Percentiles rank a stretch among this genome's conserved stretches.
These are phyloP conservation scores for Epinotia brunnichana DNA, from an alignment of 2,888 invertebrate genomes.

Conservation along the genomic window DNA sequence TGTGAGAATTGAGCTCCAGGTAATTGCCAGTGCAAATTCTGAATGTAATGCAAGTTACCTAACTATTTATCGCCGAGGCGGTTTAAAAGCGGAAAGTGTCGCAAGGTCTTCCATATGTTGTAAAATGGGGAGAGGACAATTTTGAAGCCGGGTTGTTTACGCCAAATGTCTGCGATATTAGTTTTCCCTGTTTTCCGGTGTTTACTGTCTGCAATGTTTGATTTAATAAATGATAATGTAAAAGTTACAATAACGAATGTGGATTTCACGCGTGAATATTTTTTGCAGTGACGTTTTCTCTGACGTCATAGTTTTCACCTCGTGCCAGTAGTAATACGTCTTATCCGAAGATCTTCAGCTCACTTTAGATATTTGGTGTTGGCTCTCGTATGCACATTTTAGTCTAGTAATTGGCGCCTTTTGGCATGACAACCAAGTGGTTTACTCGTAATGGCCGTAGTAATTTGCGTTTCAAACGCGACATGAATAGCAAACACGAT, in stretches of 20 bases:
- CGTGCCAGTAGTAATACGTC: conserved; percentile 50
- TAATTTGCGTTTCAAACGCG: conserved; percentile 35
- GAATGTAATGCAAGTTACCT: not conserved
- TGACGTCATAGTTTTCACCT: conserved; percentile 40
- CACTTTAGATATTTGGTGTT: conserved; percentile 48
- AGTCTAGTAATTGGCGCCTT: conserved; percentile 45
- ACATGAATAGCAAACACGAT: conserved; percentile 24
- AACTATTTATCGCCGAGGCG: not conserved
- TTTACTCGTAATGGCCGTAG: conserved; percentile 30
- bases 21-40: not conserved
- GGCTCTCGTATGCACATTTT: conserved; percentile 46
- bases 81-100: not conserved
- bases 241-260: not conserved
- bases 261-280: not conserved
- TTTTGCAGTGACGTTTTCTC: conserved; percentile 2
- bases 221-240: not conserved
- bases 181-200: conserved; percentile 19
- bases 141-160: conserved; percentile 7
- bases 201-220: not conserved
- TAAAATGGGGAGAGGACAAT: not conserved
- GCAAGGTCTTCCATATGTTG: not conserved
- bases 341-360: conserved; percentile 48
- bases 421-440: conserved; percentile 40
- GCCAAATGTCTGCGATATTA: conserved; percentile 3
- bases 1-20: not conserved